Percentiles rank a stretch among this genome's conserved stretches.
Conservation (phyloP, 2,797 vertebrate species). For the Sebastes cheni region DNA sequence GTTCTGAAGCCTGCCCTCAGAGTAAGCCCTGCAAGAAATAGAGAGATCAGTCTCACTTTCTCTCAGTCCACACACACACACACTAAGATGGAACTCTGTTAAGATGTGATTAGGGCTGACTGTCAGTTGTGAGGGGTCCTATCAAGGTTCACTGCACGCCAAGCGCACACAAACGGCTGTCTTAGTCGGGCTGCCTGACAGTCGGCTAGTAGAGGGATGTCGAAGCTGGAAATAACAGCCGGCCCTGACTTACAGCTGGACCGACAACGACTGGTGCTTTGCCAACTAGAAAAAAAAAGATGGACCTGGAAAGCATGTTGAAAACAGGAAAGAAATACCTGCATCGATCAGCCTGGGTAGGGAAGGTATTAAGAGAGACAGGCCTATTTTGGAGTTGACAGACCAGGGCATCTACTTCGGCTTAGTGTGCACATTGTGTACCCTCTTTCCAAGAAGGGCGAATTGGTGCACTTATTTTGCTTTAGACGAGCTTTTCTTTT, state of each 20-base stretch:
- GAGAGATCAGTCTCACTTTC: slow-evolving; percentile 71
- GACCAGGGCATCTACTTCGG: slow-evolving; percentile 53
- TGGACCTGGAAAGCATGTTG: slow-evolving; percentile 46
- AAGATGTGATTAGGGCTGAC: slow-evolving; percentile 77
- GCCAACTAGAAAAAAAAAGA: slow-evolving; percentile 44
- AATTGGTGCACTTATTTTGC: slow-evolving; percentile 14
- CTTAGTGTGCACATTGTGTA: slow-evolving; percentile 41
- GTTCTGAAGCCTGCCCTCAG: slow-evolving; percentile 60
- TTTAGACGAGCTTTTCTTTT: slow-evolving; percentile 11
- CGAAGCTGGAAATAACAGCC: slow-evolving; percentile 63
- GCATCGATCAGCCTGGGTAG: slow-evolving; percentile 61
- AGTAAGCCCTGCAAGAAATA: slow-evolving; percentile 65
- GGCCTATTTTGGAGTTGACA: slow-evolving; percentile 67
- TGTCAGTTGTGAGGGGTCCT: slow-evolving; percentile 74
- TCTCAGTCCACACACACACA: slow-evolving; percentile 33
- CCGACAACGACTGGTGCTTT: slow-evolving; percentile 41
- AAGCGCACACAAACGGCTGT: slow-evolving; percentile 55
- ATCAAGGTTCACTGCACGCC: slow-evolving; percentile 67
- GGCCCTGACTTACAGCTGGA: slow-evolving; percentile 55
- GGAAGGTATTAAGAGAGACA: slow-evolving; percentile 61
- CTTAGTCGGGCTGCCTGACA: slow-evolving; percentile 59
- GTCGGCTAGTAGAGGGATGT: slow-evolving; percentile 56
- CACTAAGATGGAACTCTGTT: slow-evolving; percentile 66
- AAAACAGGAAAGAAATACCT: slow-evolving; percentile 65
- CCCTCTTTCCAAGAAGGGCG: slow-evolving; percentile 9